phyloP scores from a whole-genome alignment of 1,140 invertebrate genomes.

The Dinoponera quadriceps region DNA sequence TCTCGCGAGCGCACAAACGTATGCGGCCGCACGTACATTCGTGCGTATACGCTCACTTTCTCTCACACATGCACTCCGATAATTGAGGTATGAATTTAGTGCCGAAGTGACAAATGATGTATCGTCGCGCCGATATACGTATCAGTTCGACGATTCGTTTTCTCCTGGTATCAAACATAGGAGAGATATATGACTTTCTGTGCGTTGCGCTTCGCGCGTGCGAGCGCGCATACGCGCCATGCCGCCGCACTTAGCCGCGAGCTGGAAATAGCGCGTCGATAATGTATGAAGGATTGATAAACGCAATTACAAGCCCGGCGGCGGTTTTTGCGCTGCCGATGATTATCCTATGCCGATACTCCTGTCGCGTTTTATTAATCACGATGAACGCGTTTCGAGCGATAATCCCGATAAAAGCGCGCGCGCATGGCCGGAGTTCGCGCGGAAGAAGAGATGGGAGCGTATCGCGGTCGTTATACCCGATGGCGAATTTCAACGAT shows the following conservation, averaged over 20 bases:
- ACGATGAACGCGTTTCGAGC: background rate
- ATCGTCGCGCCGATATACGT: constrained; percentile 64
- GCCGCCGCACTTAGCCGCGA: background rate
- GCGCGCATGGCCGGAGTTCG: background rate
- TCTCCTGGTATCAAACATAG: constrained; percentile 67
- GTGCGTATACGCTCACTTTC: background rate
- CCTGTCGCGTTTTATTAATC: constrained; percentile 33
- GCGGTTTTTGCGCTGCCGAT: background rate
- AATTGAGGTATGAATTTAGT: constrained; percentile 65
- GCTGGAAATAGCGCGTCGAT: constrained; percentile 24
- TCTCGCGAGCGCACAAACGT: background rate
- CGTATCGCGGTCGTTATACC: background rate
- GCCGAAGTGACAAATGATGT: constrained; percentile 71
- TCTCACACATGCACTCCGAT: constrained; percentile 2
- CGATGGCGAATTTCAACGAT: constrained; percentile 21
- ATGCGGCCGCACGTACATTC: constrained; percentile 24
- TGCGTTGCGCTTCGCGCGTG: background rate
- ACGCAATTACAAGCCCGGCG: constrained; percentile 30
- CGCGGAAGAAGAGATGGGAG: background rate
- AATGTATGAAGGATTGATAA: constrained; percentile 41
- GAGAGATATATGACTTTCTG: constrained; percentile 36
- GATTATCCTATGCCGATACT: constrained; percentile 26
- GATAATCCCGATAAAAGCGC: constrained; percentile 8
- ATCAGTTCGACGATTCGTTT: constrained; percentile 70
- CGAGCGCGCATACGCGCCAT: constrained; percentile 11